These are phyloP conservation scores for Crotalus viridis DNA, from an alignment of 2,113 vertebrate species.

Conservation along the genomic window DNA sequence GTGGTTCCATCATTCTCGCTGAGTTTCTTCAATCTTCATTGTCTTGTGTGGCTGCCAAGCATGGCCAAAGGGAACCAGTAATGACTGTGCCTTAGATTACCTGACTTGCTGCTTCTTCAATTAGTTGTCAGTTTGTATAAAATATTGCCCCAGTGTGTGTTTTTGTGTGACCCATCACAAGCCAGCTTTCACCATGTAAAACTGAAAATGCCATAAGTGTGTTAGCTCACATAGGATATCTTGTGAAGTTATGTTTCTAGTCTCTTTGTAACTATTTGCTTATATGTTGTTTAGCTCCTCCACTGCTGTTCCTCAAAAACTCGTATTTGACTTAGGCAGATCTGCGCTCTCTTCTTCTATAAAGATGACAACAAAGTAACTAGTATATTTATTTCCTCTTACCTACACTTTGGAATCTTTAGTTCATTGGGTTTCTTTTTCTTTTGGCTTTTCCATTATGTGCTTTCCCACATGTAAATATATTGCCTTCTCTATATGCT, in stretches of 20 bases:
- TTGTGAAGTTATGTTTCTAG: conserved; percentile 19
- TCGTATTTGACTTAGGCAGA: conserved; percentile 38
- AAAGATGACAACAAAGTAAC: conserved; percentile 43
- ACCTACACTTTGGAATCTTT: conserved; percentile 16
- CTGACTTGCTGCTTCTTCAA: neutral
- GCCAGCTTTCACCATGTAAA: neutral
- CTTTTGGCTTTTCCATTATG: conserved; percentile 17
- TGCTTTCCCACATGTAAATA: neutral
- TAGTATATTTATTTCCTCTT: conserved; percentile 40
- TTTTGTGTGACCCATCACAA: conserved; percentile 14
- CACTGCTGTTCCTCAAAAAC: conserved; percentile 37
- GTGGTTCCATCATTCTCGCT: neutral
- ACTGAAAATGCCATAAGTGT: conserved; percentile 16
- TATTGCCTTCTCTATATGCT: conserved; percentile 2
- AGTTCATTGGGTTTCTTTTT: conserved; percentile 22
- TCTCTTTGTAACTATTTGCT: conserved; percentile 33
- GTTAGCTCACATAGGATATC: neutral
- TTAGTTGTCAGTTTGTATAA: conserved; percentile 5
- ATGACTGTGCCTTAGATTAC: neutral
- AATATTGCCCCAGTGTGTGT: neutral
- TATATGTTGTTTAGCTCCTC: conserved; percentile 33
- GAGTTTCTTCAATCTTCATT: neutral
- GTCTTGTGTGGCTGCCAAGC: conserved; percentile 16
- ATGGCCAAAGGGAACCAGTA: neutral
- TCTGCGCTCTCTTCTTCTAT: conserved; percentile 31